Percentiles rank a stretch among this genome's conserved stretches.
These are phyloP conservation scores for Andrena cerasifolii DNA, from an alignment of 1,140 invertebrate species.

Conservation along the genomic window DNA sequence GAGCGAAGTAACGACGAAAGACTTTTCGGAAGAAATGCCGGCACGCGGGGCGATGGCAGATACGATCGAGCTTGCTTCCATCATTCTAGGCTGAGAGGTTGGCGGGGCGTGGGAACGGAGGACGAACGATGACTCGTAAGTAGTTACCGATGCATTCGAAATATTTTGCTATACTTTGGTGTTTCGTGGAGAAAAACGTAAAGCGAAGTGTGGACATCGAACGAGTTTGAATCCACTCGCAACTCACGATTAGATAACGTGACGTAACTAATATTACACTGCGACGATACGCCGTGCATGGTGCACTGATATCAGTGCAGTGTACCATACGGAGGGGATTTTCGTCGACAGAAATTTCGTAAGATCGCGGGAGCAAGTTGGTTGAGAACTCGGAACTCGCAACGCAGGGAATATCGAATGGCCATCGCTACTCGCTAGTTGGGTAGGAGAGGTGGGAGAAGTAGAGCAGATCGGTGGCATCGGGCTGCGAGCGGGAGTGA, in stretches of 20 bases:
- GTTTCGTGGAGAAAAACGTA: too few relatives aligned
- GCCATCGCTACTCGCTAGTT: constrained; percentile 21
- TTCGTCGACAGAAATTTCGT: neutral
- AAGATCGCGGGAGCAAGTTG: constrained; percentile 5
- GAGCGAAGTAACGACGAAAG: constrained; percentile 6
- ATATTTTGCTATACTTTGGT: too few relatives aligned
- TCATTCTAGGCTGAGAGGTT: too few relatives aligned
- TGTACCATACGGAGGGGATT: too few relatives aligned
- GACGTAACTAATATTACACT: too few relatives aligned
- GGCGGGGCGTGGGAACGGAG: neutral
- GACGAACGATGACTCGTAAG: neutral
- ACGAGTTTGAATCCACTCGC: too few relatives aligned
- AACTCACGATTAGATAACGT: too few relatives aligned
- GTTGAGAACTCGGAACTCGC: constrained; percentile 29
- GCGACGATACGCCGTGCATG: too few relatives aligned
- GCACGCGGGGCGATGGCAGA: neutral
- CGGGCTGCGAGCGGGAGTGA: constrained; percentile 16
- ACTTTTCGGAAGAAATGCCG: constrained; percentile 10
- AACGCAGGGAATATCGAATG: constrained; percentile 36
- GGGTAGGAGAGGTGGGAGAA: constrained; percentile 32
- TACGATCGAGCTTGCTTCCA: constrained; percentile 31
- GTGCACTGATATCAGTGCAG: too few relatives aligned
- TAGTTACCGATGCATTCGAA: too few relatives aligned
- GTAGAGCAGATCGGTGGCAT: constrained; percentile 26
- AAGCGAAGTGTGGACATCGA: too few relatives aligned